Conservation (phyloP, 2,797 vertebrate species). For the Hippopotamyrus pictus region DNA sequence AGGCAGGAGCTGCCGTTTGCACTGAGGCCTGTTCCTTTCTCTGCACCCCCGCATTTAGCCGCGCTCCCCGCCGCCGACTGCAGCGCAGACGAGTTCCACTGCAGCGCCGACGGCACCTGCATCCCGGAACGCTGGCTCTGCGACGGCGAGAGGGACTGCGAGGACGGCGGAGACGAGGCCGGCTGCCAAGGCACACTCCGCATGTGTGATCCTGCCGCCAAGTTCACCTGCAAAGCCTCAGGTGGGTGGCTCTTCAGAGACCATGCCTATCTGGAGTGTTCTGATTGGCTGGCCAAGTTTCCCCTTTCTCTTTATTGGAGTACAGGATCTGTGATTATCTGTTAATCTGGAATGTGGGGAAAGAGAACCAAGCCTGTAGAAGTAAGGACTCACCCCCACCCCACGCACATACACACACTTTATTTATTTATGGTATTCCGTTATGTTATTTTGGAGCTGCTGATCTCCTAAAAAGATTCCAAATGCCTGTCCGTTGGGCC, state of each 20-base stretch:
- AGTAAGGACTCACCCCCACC: neutral
- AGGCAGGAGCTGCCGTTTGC: neutral
- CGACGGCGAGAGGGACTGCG: slow-evolving; percentile 78
- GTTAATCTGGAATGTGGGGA: neutral
- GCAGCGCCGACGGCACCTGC: slow-evolving; percentile 69
- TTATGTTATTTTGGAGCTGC: slow-evolving; percentile 16
- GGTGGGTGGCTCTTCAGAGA: slow-evolving; percentile 49
- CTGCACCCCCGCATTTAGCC: slow-evolving; percentile 40
- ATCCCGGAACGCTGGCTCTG: slow-evolving; percentile 73
- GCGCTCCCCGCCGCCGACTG: slow-evolving; percentile 58
- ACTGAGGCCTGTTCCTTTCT: neutral
- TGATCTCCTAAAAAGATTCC: slow-evolving; percentile 18
- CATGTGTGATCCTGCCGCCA: slow-evolving; percentile 67
- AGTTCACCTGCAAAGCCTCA: slow-evolving; percentile 73
- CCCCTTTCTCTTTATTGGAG: neutral
- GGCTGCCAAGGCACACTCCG: slow-evolving; percentile 66
- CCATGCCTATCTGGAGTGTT: neutral
- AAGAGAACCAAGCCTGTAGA: neutral
- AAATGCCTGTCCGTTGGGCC: slow-evolving; percentile 9
- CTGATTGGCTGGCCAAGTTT: neutral
- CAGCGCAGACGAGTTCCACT: slow-evolving; percentile 65
- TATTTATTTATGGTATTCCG: slow-evolving; percentile 23
- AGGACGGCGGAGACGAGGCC: slow-evolving; percentile 75
- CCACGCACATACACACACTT: neutral
- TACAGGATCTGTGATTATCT: neutral